Evolutionary conservation across 2,797 vertebrate genomes (phyloP), one percentile per base, ranked within the genome.

Genomic region (Lateolabrax maculatus): DNA sequence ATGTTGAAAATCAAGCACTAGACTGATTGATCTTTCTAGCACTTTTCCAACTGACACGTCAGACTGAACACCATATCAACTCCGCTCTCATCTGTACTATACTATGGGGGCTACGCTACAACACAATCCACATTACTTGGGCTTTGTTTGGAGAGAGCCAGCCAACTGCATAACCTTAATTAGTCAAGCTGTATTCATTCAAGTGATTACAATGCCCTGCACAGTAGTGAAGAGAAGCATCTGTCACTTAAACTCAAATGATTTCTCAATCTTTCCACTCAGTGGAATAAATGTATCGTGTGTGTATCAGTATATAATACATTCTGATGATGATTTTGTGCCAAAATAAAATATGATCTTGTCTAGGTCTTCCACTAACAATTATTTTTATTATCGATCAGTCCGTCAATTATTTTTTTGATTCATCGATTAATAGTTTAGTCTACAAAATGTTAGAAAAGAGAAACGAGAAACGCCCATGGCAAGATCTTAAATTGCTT

Each of bases 171-270:
- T 87, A 90, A 93, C 89, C 91, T 91, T 93, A 92, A 94, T 93
- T 93, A 94, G 91, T 90, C 89, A 89, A 94, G 91, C 92, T 92
- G 91, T 92, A 92, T 88, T 90, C 93, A 92, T 87, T 93, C 83
- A 86, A 89, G 92, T 92, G 92, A 92, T 94, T 87, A 90, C 92
- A 91, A 91, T 84, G 84, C 87, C 80, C 81, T 10, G 77, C 80
- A 90, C 88, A 89, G 87, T 80, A 84, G 85, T 90, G 88, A 92
- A 89, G 86, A 90, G 86, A 86, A 94, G 90, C 93, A 94, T 93
- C 92, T 94, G 92, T 93, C 93, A 91, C 88, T 90, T 82, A 84
- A 88, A 85, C 85, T 85, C 89, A 89, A 89, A 93, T 90, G 79
- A 91, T 92, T 94, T 93, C 87, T 93, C 88, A 91, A 89, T 92